phyloP scores from a whole-genome alignment of 2,113 vertebrate genomes.

The Natator depressus region DNA sequence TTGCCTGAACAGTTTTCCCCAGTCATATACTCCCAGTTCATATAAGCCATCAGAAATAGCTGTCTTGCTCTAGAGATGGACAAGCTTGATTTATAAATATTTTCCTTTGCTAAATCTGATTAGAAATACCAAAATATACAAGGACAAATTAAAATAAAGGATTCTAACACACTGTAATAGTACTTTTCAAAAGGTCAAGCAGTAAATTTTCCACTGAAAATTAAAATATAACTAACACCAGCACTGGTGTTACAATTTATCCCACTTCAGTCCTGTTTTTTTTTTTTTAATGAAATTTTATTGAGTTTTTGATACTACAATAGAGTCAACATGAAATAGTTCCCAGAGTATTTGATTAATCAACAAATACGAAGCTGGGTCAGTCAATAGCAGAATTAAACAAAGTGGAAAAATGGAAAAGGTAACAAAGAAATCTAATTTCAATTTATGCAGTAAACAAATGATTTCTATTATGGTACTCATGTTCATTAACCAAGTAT shows the following conservation, averaged over 20 bases:
- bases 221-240: conserved; percentile 54
- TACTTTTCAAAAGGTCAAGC: conserved; percentile 62
- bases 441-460: conserved; percentile 68
- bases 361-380: conserved; percentile 50
- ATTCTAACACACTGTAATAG: conserved; percentile 36
- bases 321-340: conserved; percentile 54
- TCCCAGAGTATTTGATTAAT: conserved; percentile 56
- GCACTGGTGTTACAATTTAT: conserved; percentile 49
- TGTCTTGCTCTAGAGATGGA: neutral
- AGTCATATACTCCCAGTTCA: neutral
- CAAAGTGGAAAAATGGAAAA: conserved; percentile 29
- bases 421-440: conserved; percentile 30
- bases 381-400: conserved; percentile 54
- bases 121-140: conserved; percentile 25
- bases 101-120: conserved; percentile 44
- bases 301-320: conserved; percentile 49
- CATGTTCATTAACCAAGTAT: conserved; percentile 68
- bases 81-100: conserved; percentile 57
- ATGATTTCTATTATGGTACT: conserved; percentile 60
- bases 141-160: conserved; percentile 10
- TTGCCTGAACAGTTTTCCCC: neutral
- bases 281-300: conserved; percentile 47
- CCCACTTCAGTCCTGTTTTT: conserved; percentile 18
- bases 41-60: neutral
- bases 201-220: conserved; percentile 54